These are phyloP conservation scores for Hoplostethus mediterraneus DNA, from an alignment of 2,797 vertebrate species.

Conservation along the genomic window DNA sequence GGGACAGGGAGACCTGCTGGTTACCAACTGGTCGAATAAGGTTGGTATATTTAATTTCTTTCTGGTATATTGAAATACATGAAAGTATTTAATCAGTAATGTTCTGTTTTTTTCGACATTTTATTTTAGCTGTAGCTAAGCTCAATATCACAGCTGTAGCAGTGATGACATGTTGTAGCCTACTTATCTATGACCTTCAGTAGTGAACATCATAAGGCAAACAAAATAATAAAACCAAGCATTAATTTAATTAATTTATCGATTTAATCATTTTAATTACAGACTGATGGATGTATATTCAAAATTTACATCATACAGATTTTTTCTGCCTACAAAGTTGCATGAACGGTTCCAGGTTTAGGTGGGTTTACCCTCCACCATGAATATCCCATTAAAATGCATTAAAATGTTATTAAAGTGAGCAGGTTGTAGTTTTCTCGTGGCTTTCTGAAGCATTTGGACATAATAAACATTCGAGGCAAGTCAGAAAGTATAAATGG, in stretches of 20 bases:
- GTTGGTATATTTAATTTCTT: background rate
- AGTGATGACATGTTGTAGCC: too few relatives aligned
- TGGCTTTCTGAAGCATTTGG: background rate
- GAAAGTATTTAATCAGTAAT: conserved; percentile 5
- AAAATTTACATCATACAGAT: too few relatives aligned
- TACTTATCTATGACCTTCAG: too few relatives aligned
- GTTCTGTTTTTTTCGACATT: background rate
- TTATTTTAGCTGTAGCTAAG: too few relatives aligned
- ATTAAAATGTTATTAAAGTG: background rate
- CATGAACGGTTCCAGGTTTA: background rate
- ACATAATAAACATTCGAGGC: background rate
- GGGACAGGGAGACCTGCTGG: conserved; percentile 21
- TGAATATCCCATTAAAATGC: background rate
- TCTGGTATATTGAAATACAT: conserved; percentile 13
- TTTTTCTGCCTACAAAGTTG: too few relatives aligned
- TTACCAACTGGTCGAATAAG: conserved; percentile 7
- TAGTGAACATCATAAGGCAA: too few relatives aligned
- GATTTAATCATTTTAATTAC: too few relatives aligned
- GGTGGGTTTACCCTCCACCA: background rate
- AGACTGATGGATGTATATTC: too few relatives aligned
- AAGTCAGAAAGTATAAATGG: too few relatives aligned
- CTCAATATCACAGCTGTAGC: too few relatives aligned
- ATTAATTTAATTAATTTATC: too few relatives aligned
- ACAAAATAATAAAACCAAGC: too few relatives aligned
- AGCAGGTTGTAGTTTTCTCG: background rate